phyloP scores from a whole-genome alignment of 2,888 invertebrate genomes.

The Mamestra brassicae region DNA sequence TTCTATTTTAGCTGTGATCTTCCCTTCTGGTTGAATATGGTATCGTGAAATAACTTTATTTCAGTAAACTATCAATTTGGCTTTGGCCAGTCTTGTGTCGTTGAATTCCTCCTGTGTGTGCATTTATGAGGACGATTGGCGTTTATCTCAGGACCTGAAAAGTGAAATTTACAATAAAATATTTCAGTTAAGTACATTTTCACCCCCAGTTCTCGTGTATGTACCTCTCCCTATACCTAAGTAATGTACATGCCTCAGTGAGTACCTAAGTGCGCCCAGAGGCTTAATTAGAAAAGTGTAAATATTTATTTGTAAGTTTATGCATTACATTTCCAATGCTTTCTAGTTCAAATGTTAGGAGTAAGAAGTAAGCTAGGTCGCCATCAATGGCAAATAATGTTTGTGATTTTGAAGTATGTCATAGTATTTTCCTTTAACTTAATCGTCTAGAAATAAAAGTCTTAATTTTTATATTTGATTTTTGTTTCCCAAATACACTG shows the following conservation, averaged over 20 bases:
- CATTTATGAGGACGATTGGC: slow-evolving; percentile 58
- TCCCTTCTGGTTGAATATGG: slow-evolving; percentile 1
- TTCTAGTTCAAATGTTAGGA: slow-evolving; percentile 80
- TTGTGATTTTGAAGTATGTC: slow-evolving; percentile 70
- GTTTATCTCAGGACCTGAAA: slow-evolving; percentile 9
- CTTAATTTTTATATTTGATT: slow-evolving; percentile 42
- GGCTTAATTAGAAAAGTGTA: slow-evolving; percentile 62
- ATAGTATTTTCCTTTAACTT: slow-evolving; percentile 59
- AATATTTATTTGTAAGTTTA: slow-evolving; percentile 68
- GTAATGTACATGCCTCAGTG: slow-evolving; percentile 48
- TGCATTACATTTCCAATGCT: slow-evolving; percentile 84
- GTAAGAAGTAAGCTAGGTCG: slow-evolving; percentile 68
- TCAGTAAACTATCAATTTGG: slow-evolving; percentile 21
- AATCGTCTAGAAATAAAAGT: slow-evolving; percentile 49
- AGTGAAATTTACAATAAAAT: slow-evolving; percentile 20
- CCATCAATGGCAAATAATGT: slow-evolving; percentile 67
- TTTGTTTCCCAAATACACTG: slow-evolving; percentile 36
- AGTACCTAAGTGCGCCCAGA: slow-evolving; percentile 44
- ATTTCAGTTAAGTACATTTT: slow-evolving; percentile 5
- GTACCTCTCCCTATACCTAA: slow-evolving; percentile 14
- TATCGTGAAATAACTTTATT: not conserved
- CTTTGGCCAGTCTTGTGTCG: slow-evolving; percentile 37
- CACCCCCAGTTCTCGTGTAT: slow-evolving; percentile 30
- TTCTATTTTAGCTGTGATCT: not conserved
- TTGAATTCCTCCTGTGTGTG: slow-evolving; percentile 49